Base-by-base conservation (phyloP, 2,797 vertebrate species). In the Pipistrellus kuhlii region DNA sequence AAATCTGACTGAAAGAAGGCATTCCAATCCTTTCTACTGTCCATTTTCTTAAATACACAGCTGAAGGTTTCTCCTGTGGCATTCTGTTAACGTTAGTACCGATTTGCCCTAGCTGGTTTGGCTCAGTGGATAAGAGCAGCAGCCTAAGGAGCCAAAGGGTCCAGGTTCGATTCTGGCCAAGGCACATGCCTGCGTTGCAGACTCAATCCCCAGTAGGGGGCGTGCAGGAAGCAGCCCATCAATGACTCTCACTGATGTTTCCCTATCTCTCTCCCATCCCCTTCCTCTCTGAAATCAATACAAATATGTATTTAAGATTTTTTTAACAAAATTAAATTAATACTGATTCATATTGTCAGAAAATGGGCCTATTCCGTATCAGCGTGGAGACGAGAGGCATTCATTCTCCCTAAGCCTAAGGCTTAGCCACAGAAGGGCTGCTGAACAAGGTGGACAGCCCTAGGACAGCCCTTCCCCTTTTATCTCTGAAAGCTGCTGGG, bases 401-500 rank as follows among this genome's bases (percentile, higher is more conserved):
- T n/a, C 41, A 14, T 53, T 25, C 3, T 13, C 10, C 27, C 25
- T n/a, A n/a, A n/a, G 27, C 12, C 78, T 11, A 1, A 32, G 38
- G 27, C 15, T 2, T 7, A 41, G 91, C 35, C 69, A 3, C 27
- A 35, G 66, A 14, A 25, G 30, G 48, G 4, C 46, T 35, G 77
- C 69, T 41, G 71, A 14, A 59, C 57, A 3, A 2, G n/a, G 32
- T 18, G 0, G 7, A 1, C 10, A 35, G 12, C 38, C 41, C 38
- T 1, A 32, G 59, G 27, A 59, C 35, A 6, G 15, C 10, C 53
- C 30, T 32, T 32, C 66, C 46, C 44, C 46, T 66, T 30, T 41
- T 38, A 20, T 59, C 73, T 30, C 87, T 59, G 59, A 8, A 81
- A 66, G 25, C 51, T 10, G 38, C 8, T n/a, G 25, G 76, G 6